These are phyloP conservation scores for Gnathochromis pfefferi DNA, from an alignment of 2,113 vertebrate genomes.

Conservation along the genomic window DNA sequence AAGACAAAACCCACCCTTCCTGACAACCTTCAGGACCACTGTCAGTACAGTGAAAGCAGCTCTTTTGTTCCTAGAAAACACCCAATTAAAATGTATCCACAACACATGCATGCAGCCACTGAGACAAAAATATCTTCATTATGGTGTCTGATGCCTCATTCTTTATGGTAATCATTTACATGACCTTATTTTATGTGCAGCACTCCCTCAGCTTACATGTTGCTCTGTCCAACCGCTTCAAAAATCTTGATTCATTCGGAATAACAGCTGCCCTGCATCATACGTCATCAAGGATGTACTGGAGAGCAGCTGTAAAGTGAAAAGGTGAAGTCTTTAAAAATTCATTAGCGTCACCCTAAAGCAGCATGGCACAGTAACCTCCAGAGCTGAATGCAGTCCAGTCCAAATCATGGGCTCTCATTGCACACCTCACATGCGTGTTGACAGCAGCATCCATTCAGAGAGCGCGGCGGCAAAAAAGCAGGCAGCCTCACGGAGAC, in stretches of 20 bases:
- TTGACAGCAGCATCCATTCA: constrained; percentile 36
- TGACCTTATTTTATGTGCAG: constrained; percentile 41
- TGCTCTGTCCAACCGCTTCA: background rate
- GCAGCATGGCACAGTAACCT: background rate
- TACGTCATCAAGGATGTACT: constrained; percentile 18
- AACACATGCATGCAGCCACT: background rate
- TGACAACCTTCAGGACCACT: background rate
- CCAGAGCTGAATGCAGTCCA: background rate
- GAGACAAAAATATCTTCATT: constrained; percentile 13
- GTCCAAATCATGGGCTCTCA: constrained; percentile 17
- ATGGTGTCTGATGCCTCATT: background rate
- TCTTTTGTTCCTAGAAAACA: constrained; percentile 47
- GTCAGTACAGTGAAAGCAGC: background rate
- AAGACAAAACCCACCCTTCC: background rate
- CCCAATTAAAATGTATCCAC: background rate
- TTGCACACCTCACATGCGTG: constrained; percentile 21
- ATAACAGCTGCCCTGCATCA: constrained; percentile 25
- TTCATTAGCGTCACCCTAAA: constrained; percentile 6
- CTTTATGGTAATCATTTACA: constrained; percentile 31
- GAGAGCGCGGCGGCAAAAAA: background rate
- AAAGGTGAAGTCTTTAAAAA: constrained; percentile 16
- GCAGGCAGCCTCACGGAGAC: background rate
- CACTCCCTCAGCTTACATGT: background rate
- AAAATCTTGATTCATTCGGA: background rate
- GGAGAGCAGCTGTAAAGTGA: background rate